Evolutionary conservation across 2,113 vertebrate species (phyloP), one percentile per base, ranked within the genome.

Genomic region (Chascanopsetta lugubris): DNA sequence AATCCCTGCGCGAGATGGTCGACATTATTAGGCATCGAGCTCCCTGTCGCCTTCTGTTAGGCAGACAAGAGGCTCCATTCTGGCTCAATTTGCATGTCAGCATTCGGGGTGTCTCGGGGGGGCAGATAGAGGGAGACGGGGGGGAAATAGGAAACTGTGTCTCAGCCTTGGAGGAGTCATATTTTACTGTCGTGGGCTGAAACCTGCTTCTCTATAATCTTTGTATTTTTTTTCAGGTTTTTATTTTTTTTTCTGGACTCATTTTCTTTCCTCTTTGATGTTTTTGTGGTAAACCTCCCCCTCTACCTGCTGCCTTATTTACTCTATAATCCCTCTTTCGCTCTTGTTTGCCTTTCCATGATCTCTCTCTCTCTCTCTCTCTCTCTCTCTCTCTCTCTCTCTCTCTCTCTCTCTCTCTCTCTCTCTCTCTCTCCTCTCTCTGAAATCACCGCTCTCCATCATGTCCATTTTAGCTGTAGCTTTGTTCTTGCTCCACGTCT

Each of bases 21-120:
- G 61, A 82, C 84, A 83, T 88, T 88, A 90, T 88, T 85, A 82
- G 80, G 79, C 77, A 78, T 89, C 84, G 79, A 61, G 73, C 65
- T 76, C 70, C 58, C 81, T 85, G 81, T 85, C 77, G 60, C 38
- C 77, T 87, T 53, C 49, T 70, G 75, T 87, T 84, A 85, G 68
- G 59, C 61, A 54, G 66, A 77, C 73, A 46, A 56, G 69, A 71
- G 53, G 34, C 68, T 75, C 56, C 66, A 68, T 62, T 80, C 74
- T 58, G 69, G 64, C 61, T 56, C 43, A 26, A 73, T 85, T 88
- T 83, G 80, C 85, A 85, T 90, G 75, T 61, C 22, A 12, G 43
- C 50, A 38, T 45, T 18, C 26, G 46, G 20, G 51, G 50, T 59
- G 55, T n/a, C n/a, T n/a, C 36, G 61, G 57, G 15, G 30, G 6